Evolutionary conservation across 1,140 invertebrate species (phyloP), one percentile per base, ranked within the genome.

Genomic region (Antheraea mylitta): DNA sequence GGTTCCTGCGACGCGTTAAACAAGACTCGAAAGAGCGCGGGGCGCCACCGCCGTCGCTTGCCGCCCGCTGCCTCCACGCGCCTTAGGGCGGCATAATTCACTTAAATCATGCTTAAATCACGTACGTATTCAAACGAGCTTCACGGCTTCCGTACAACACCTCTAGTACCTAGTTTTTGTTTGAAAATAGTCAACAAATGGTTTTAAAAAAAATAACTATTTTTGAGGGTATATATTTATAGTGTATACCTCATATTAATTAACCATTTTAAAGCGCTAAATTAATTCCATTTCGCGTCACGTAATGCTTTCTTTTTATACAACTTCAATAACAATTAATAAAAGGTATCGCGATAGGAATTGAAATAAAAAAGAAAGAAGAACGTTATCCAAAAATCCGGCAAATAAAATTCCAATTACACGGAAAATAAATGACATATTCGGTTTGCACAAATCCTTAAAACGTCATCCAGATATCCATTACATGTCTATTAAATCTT

Each of bases 401-500:
- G 77, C 83, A 87, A 89, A 91, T 91, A 89, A 90, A 91, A 89
- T 89, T 91, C 82, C 87, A 90, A 90, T 91, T 77, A 78, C 86
- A 82, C 76, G 81, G 77, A 80, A 82, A 89, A 82, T 79, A 86
- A 90, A 89, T 89, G 87, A 89, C 88, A 89, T 89, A 90, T 90
- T 90, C 87, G 85, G 90, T 92, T 92, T 92, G 88, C 90, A 83
- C 88, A 92, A 92, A 92, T 92, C 90, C 90, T 92, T 92, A 92
- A 92, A 92, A 89, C 87, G 88, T 92, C 90, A 92, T 92, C 85
- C 90, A 90, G 90, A 92, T 90, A 92, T 92, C 90, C 86, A 92
- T 92, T 90, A 92, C 90, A 92, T 92, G 88, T 92, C 88, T 90
- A 92, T 92, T 92, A 92, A 92, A 90, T 90, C 90, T 90, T 88